Evolutionary conservation across 1,140 invertebrate species (phyloP).

Genomic region (Geopemphigus sp.): DNA sequence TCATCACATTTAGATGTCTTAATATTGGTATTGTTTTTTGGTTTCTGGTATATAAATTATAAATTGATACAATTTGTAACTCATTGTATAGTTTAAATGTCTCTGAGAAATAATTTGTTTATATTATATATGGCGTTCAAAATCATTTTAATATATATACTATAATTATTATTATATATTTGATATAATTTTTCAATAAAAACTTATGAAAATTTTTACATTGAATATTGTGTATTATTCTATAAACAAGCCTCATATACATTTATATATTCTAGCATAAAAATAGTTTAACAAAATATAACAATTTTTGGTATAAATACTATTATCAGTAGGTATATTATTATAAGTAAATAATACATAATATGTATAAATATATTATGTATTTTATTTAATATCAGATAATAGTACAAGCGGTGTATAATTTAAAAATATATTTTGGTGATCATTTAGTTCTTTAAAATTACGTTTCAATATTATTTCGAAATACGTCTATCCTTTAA

Average conservation of each 20-base stretch:
- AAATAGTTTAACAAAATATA: background rate
- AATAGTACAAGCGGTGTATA: background rate
- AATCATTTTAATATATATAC: too few species aligned
- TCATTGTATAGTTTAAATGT: background rate
- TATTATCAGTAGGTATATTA: too few species aligned
- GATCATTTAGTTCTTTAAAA: background rate
- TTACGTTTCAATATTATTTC: background rate
- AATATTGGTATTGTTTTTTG: background rate
- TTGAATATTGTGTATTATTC: constrained; percentile 27
- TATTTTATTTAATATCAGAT: background rate
- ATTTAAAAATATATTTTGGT: background rate
- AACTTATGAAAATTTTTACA: background rate
- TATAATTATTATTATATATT: background rate
- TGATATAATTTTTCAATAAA: background rate
- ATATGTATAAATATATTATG: background rate
- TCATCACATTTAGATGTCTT: background rate
- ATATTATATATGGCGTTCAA: background rate
- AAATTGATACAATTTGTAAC: constrained; percentile 17
- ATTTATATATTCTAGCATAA: too few species aligned
- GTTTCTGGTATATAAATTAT: constrained; percentile 30
- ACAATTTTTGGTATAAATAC: too few species aligned
- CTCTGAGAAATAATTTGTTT: background rate
- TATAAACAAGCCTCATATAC: background rate
- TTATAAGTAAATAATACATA: background rate
- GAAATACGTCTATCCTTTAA: background rate